A percentile compares a stretch with the other conserved stretches of the same genome.
Evolutionary conservation across 2,113 vertebrate genomes (phyloP).

Genomic region (Lethenteron camtschaticum): DNA sequence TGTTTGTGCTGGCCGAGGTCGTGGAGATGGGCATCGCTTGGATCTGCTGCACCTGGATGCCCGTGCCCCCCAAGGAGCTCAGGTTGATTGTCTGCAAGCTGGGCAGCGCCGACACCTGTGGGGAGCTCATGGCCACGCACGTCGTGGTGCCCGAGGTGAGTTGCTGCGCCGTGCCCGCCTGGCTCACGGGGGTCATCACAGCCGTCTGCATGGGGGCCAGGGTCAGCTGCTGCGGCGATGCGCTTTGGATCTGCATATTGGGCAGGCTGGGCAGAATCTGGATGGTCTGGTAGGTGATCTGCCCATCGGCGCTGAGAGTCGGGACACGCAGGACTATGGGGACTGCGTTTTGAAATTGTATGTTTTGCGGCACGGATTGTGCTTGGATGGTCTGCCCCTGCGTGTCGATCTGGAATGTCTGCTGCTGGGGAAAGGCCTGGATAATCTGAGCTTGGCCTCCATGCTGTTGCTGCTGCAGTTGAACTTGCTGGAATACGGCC

Average conservation of each 20-base stretch:
- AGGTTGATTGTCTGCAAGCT: not conserved
- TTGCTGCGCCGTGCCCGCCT: not conserved
- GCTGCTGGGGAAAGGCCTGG: constrained; percentile 28
- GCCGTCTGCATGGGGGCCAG: constrained; percentile 3
- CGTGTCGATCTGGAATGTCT: not conserved
- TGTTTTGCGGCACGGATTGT: constrained; percentile 48
- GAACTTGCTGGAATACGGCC: constrained; percentile 23
- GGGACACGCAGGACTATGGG: constrained; percentile 64
- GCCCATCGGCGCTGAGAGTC: constrained; percentile 23
- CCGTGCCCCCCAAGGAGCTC: constrained; percentile 1
- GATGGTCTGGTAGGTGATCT: constrained; percentile 3
- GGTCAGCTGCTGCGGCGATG: constrained; percentile 2
- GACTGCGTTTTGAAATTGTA: constrained; percentile 67
- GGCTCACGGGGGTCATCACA: not conserved
- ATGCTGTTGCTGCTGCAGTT: constrained; percentile 50
- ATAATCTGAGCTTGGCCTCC: constrained; percentile 45
- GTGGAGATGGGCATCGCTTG: not conserved
- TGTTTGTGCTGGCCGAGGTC: not conserved
- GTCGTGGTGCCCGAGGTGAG: not conserved
- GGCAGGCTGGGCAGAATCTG: constrained; percentile 4
- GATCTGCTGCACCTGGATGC: constrained; percentile 5
- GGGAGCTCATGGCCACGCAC: constrained; percentile 4
- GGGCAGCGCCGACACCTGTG: constrained; percentile 1
- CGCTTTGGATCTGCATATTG: constrained; percentile 1
- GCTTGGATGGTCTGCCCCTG: constrained; percentile 51